Evolutionary conservation across 2,888 invertebrate genomes (phyloP), one percentile per base, ranked within the genome.

Genomic region (Hirtodrosophila trivittata): DNA sequence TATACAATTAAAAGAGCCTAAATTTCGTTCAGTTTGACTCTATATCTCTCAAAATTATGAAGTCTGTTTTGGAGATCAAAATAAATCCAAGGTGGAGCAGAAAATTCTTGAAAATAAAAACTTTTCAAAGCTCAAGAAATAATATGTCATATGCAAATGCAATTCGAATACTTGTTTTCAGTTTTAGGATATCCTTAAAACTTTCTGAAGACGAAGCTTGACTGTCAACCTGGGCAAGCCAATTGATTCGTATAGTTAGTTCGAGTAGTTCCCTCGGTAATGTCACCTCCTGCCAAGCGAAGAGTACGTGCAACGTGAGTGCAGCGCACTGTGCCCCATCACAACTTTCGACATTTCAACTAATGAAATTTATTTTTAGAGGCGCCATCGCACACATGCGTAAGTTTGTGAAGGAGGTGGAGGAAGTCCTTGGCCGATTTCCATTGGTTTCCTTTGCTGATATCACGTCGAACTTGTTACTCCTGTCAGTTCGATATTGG

Each of bases 381-480:
- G 21, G 30, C 57, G 55, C 32, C 45, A 18, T 35, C 39, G 41
- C 57, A 59, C 28, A 52, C 33, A 43, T 59, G 46, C 52, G 43
- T 58, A 47, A 33, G 52, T 38, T 38, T 45, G 32, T 7, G 28
- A 5, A n/a, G 28, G 28, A 28, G 25, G 9, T n/a, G 28, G 28
- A n/a, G 28, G 28, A 28, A 9, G 28, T 28, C 28, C 28, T 28
- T 33, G 32, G 18, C 18, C 18, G 3, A 21, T 21, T 21, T 2
- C 45, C 39, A 32, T 64, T 42, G 51, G 51, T 68, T 59, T 47
- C 74, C 66, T 76, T 68, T 82, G 84, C 74, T 81, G 81, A 74
- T 81, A 84, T 75, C 77, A 81, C 84, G 81, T 84, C 62, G 75
- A 66, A 69, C 69, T 74, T 75, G 74, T 71, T 84, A 71, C 60